Evolutionary conservation across 2,888 invertebrate genomes (phyloP).

Genomic region (Pristionchus entomophagus): DNA sequence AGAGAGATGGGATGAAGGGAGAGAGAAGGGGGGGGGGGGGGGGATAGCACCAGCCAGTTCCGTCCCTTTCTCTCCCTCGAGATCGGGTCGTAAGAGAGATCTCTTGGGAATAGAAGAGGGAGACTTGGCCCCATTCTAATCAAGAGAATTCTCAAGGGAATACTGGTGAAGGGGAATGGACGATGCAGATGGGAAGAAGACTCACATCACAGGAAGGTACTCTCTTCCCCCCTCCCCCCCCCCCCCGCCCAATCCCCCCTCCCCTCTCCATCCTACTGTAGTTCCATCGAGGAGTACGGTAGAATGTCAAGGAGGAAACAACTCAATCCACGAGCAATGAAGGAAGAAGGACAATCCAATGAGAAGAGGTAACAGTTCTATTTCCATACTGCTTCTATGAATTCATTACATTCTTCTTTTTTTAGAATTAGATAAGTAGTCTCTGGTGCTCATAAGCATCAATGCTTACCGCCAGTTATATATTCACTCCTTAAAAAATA

Average conservation of each 20-base stretch:
- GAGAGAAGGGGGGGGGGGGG: neutral
- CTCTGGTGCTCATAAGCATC: too few relatives aligned
- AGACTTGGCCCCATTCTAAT: constrained; percentile 41
- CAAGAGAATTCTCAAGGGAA: constrained; percentile 38
- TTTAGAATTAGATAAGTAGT: too few relatives aligned
- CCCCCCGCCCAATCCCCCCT: too few relatives aligned
- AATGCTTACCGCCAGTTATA: too few relatives aligned
- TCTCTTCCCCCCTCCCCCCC: neutral
- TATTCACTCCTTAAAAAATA: too few relatives aligned
- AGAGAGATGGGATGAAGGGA: too few relatives aligned
- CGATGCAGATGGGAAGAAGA: neutral
- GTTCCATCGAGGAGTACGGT: neutral
- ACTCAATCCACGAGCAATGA: constrained; percentile 31
- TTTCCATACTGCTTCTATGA: neutral
- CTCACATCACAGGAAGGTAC: neutral
- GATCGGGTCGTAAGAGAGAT: neutral
- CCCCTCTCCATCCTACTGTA: neutral
- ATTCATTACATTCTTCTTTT: too few relatives aligned
- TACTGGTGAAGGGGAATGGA: neutral
- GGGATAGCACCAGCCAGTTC: too few relatives aligned
- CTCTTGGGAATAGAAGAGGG: constrained; percentile 6
- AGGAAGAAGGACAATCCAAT: neutral
- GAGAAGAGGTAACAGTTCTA: neutral
- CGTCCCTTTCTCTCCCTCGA: neutral
- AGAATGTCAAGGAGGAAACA: constrained; percentile 40